Conservation (phyloP, 2,113 vertebrate genomes). For the Corythaixoides concolor region DNA sequence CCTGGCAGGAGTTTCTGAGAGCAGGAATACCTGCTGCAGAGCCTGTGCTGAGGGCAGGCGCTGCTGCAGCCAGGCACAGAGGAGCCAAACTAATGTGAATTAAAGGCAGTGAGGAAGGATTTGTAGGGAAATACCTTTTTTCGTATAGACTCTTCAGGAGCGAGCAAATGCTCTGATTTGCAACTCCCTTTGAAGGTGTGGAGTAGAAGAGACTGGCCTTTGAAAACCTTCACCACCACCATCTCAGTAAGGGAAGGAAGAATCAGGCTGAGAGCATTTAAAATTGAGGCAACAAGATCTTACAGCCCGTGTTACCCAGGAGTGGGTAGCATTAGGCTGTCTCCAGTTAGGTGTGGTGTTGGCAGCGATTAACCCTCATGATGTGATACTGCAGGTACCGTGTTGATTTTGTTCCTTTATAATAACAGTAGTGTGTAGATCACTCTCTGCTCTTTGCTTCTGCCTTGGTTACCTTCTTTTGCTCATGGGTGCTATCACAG, state of each 20-base stretch:
- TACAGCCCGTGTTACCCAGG: not conserved
- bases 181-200: fast-evolving
- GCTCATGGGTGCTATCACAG: slow-evolving; percentile 78
- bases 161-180: not conserved
- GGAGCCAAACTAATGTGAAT: not conserved
- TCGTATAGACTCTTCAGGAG: not conserved
- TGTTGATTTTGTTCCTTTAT: not conserved
- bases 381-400: not conserved
- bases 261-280: not conserved
- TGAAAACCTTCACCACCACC: not conserved
- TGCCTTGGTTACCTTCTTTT: slow-evolving; percentile 72
- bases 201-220: not conserved
- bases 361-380: not conserved
- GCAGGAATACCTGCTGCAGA: not conserved
- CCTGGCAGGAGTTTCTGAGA: not conserved
- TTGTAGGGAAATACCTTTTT: not conserved
- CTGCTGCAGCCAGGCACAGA: not conserved
- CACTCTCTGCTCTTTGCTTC: slow-evolving; percentile 49
- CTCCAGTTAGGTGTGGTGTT: not conserved
- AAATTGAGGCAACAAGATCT: not conserved
- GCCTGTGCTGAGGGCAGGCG: not conserved
- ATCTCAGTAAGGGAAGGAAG: not conserved
- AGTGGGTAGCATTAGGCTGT: not conserved
- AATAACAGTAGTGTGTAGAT: not conserved
- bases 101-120: not conserved